Evolutionary conservation across 1,140 invertebrate genomes (phyloP).

Genomic region (Melanaphis sacchari): DNA sequence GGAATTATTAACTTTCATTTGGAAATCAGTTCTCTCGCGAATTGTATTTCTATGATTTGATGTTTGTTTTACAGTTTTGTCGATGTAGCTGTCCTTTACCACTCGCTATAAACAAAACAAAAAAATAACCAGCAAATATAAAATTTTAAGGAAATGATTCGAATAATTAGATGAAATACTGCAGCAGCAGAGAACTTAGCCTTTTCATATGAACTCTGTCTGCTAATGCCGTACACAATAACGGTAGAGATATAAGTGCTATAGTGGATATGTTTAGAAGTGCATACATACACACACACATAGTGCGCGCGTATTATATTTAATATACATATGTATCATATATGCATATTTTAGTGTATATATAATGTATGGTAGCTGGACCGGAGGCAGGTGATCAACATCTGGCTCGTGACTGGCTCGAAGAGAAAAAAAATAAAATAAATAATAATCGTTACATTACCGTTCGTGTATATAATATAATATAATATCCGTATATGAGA

Average conservation of each 20-base stretch:
- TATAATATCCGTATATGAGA: neutral
- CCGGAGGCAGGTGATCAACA: slow-evolving; percentile 50
- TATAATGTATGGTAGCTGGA: neutral
- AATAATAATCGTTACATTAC: slow-evolving; percentile 29
- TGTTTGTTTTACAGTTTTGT: neutral
- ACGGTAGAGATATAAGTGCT: neutral
- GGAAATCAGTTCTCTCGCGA: neutral
- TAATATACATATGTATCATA: neutral
- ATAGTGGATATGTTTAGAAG: neutral
- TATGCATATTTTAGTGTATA: neutral
- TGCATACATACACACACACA: neutral
- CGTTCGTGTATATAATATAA: neutral
- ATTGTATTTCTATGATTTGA: neutral
- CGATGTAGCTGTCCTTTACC: neutral
- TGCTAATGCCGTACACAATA: neutral
- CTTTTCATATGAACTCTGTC: neutral
- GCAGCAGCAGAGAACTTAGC: neutral
- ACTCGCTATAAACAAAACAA: neutral
- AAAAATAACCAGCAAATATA: neutral
- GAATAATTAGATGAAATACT: neutral
- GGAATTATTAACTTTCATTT: neutral
- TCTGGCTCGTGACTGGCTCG: slow-evolving; percentile 50
- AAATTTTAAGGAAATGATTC: neutral
- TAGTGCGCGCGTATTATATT: neutral
- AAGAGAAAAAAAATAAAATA: slow-evolving; percentile 11